Evolutionary conservation across 2,797 vertebrate genomes (phyloP).

Genomic region (Lithobates sylvaticus): DNA sequence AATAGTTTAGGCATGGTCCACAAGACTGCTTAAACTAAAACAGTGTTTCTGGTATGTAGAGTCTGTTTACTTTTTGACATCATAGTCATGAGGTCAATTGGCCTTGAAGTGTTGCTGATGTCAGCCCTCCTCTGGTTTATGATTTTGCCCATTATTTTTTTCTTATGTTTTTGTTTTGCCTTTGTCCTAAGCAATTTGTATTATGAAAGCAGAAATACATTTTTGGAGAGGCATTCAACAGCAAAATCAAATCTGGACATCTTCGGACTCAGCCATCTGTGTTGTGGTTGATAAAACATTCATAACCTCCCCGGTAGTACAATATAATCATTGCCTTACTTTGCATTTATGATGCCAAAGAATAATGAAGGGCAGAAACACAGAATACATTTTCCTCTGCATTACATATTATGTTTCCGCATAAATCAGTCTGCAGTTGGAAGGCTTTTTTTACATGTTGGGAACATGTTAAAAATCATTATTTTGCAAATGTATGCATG

Average conservation of each 20-base stretch:
- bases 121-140: slow-evolving; percentile 34
- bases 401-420: slow-evolving; percentile 14
- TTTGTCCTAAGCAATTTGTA: slow-evolving; percentile 25
- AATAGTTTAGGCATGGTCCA: not conserved
- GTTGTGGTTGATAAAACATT: slow-evolving; percentile 47
- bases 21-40: slow-evolving; percentile 6
- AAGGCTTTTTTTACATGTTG: slow-evolving; percentile 10
- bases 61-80: slow-evolving; percentile 32
- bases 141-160: slow-evolving; percentile 12
- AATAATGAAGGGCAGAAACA: slow-evolving; percentile 47
- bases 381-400: slow-evolving; percentile 4
- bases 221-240: slow-evolving; percentile 31
- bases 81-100: slow-evolving; percentile 46
- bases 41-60: not conserved
- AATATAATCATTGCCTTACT: slow-evolving; percentile 38
- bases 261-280: slow-evolving; percentile 44
- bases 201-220: slow-evolving; percentile 48
- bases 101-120: slow-evolving; percentile 45
- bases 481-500: too few relatives aligned
- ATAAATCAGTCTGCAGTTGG: slow-evolving; percentile 12
- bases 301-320: slow-evolving; percentile 39
- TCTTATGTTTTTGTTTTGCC: slow-evolving; percentile 25
- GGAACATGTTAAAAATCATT: not conserved
- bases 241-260: slow-evolving; percentile 47
- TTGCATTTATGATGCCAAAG: slow-evolving; percentile 39